phyloP scores from a whole-genome alignment of 2,888 invertebrate species.

The Xestia c-nigrum region DNA sequence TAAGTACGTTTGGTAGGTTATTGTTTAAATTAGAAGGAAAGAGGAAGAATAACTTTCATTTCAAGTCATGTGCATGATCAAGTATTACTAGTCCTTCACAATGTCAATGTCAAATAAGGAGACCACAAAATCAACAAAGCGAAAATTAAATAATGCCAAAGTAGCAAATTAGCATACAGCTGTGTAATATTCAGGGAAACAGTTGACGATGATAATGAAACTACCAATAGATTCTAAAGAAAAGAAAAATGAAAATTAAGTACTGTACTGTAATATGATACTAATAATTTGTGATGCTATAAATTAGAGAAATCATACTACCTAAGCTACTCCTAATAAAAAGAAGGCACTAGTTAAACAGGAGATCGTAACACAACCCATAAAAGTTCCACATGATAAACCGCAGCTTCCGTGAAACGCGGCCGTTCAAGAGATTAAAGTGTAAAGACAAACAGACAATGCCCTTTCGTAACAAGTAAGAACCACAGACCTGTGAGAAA shows the following conservation, averaged over 20 bases:
- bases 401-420: constrained; percentile 64
- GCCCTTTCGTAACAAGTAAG: constrained; percentile 61
- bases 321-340: constrained; percentile 4
- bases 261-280: not conserved
- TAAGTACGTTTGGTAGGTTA: constrained; percentile 17
- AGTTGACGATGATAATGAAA: not conserved
- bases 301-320: constrained; percentile 10
- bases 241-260: not conserved
- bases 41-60: not conserved
- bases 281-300: not conserved
- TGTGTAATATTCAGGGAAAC: not conserved
- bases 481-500: constrained; percentile 55
- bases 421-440: constrained; percentile 63
- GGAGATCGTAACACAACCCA: constrained; percentile 46
- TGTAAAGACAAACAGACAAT: constrained; percentile 65
- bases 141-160: not conserved
- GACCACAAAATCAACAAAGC: not conserved
- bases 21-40: constrained; percentile 23
- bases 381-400: constrained; percentile 58
- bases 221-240: not conserved
- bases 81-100: not conserved
- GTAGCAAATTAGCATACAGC: not conserved
- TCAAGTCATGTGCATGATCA: not conserved
- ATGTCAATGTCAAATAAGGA: no score
- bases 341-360: constrained; percentile 17